Evolutionary conservation across 2,113 vertebrate genomes (phyloP).

Genomic region (Grantiella picta): DNA sequence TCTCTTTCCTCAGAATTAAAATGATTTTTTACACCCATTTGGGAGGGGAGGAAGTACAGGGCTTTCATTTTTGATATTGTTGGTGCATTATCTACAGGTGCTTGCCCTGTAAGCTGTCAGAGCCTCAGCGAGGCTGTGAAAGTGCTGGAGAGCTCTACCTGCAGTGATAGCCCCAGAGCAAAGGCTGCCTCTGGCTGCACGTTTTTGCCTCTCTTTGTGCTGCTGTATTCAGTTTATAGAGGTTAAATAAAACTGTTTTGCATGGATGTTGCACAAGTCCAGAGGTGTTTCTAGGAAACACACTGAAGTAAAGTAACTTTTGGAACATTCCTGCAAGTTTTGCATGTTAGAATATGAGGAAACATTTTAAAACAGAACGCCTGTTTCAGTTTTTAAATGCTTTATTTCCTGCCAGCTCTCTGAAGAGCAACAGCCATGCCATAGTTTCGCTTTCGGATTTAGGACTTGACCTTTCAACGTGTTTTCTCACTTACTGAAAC

Average conservation of each 20-base stretch:
- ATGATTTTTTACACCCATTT: not conserved
- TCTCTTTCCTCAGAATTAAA: not conserved
- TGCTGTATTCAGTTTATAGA: not conserved
- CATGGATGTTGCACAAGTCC: not conserved
- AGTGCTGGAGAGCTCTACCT: not conserved
- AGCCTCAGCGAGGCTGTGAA: rapidly evolving
- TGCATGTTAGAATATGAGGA: not conserved
- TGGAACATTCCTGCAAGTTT: not conserved
- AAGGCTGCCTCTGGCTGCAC: not conserved
- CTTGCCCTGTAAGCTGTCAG: not conserved
- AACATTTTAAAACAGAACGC: not conserved
- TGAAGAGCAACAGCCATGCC: not conserved
- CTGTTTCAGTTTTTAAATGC: not conserved
- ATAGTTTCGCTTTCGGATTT: not conserved
- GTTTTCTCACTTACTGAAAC: not conserved
- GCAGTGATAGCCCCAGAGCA: not conserved
- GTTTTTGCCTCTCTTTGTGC: not conserved
- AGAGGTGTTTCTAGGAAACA: not conserved
- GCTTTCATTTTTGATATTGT: not conserved
- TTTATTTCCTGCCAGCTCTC: not conserved
- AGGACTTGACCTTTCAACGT: not conserved
- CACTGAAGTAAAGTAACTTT: not conserved
- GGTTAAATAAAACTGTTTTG: not conserved
- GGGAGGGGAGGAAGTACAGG: not conserved
- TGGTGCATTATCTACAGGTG: rapidly evolving